Base-by-base conservation (phyloP, 2,888 invertebrate species). In the Conchocele bisecta region DNA sequence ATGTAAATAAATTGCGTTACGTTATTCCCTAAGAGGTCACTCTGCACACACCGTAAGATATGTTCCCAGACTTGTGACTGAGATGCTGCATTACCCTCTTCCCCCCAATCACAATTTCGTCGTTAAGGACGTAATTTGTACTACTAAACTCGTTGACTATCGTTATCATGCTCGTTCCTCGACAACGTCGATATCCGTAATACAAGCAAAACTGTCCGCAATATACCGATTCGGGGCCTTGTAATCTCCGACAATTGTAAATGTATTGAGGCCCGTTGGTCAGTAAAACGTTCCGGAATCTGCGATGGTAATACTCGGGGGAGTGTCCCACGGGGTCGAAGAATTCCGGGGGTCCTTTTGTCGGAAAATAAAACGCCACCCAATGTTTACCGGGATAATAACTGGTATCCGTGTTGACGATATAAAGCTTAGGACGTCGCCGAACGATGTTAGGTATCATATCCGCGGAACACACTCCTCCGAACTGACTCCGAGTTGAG, bases 351-450 rank as follows among this genome's bases (percentile, higher is more conserved):
- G 7, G 6, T 9, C 42, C n/a, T 22, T 7, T 20, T 7, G 17
- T 22, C n/a, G n/a, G 17, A 22, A 42, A 42, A 42, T 42, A 42
- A 42, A 42, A 42, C n/a, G 42, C 42, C n/a, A 17, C n/a, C 42
- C 42, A 42, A 42, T 42, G 42, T 15, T 42, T 42, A 7, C 42
- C 42, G 6, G 42, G 42, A 6, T 42, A 6, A n/a, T 42, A 42
- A n/a, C 42, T 42, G 6, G 6, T 22, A 42, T 42, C 42, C n/a
- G 42, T 42, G 22, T 42, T 42, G n/a, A 22, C 42, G 6, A 42
- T 42, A 42, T 20, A 42, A 20, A 17, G n/a, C n/a, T n/a, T n/a
- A n/a, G n/a, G 17, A 9, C 42, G 17, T 6, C n/a, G 6, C 6
- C n/a, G 6, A 42, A 42, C 22, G 42, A 7, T 7, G n/a, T 42